phyloP scores from a whole-genome alignment of 2,797 vertebrate species.

The Melanotaenia pygmaea region DNA sequence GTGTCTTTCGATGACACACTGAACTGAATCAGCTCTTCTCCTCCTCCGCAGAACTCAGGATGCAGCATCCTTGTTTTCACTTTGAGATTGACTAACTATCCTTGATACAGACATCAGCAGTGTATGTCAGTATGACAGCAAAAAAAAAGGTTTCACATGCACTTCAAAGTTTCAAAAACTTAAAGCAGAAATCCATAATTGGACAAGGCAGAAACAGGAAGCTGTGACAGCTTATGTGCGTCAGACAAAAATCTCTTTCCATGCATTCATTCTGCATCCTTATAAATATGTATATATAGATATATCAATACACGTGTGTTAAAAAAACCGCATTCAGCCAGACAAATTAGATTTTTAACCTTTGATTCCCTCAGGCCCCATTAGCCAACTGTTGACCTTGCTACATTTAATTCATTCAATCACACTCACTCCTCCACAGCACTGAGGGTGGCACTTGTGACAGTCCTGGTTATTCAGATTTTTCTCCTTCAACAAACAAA shows the following conservation, averaged over 20 bases:
- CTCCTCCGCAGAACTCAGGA: slow-evolving; percentile 29
- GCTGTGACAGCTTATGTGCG: slow-evolving; percentile 1
- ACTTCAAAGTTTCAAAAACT: slow-evolving; percentile 30
- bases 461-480: slow-evolving; percentile 34
- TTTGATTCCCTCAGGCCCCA: slow-evolving; percentile 13
- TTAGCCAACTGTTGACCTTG: slow-evolving; percentile 40
- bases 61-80: slow-evolving; percentile 48
- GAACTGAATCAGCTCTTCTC: slow-evolving; percentile 17
- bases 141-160: slow-evolving; percentile 36
- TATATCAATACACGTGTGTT: no score
- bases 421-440: slow-evolving; percentile 37
- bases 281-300: background rate
- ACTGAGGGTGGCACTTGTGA: slow-evolving; percentile 36
- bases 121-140: slow-evolving; percentile 40
- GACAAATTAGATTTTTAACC: slow-evolving; percentile 7
- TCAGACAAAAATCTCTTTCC: background rate
- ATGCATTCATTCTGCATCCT: background rate
- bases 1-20: slow-evolving; percentile 14
- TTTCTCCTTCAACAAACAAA: slow-evolving; percentile 23
- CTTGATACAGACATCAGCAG: slow-evolving; percentile 52
- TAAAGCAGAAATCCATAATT: slow-evolving; percentile 30
- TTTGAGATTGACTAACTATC: slow-evolving; percentile 62
- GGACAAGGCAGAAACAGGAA: slow-evolving; percentile 12
- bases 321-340: background rate
- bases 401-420: slow-evolving; percentile 68